Conservation (phyloP, 2,888 invertebrate species). For the Halictus quadricinctus region DNA sequence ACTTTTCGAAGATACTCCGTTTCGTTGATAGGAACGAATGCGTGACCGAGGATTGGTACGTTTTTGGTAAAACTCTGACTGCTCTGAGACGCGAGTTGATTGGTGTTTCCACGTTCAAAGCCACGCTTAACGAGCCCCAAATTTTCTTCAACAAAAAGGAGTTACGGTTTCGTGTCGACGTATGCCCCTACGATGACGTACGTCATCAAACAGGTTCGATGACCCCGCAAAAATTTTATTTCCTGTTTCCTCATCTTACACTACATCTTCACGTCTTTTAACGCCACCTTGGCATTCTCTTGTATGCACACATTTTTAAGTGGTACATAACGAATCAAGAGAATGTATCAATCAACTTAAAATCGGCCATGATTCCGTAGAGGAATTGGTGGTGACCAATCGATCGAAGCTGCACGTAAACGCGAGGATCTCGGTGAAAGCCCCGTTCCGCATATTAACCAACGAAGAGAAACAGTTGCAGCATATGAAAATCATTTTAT, state of each 20-base stretch:
- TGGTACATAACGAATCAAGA: no score
- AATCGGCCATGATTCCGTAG: constrained; percentile 74
- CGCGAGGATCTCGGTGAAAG: constrained; percentile 82
- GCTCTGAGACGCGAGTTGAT: constrained; percentile 84
- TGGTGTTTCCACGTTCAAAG: constrained; percentile 83
- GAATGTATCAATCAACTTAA: no score
- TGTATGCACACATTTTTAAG: no score
- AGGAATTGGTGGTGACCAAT: constrained; percentile 84
- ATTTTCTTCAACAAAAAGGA: constrained; percentile 83
- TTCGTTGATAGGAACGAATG: constrained; percentile 72
- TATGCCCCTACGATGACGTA: constrained; percentile 82
- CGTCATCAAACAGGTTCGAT: constrained; percentile 82
- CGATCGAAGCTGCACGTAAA: constrained; percentile 83
- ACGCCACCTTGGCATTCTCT: no score
- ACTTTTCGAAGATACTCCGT: neutral
- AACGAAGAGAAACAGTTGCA: constrained; percentile 61
- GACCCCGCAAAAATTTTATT: neutral
- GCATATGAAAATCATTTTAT: constrained; percentile 63
- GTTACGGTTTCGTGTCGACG: constrained; percentile 84
- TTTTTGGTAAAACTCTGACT: constrained; percentile 84
- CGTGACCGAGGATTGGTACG: constrained; percentile 85
- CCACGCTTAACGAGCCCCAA: constrained; percentile 85
- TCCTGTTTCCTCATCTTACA: neutral
- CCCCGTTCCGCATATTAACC: constrained; percentile 82
- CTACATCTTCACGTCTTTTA: no score